Evolutionary conservation across 2,113 vertebrate species (phyloP), one percentile per base, ranked within the genome.

Genomic region (Clarias batrachus): DNA sequence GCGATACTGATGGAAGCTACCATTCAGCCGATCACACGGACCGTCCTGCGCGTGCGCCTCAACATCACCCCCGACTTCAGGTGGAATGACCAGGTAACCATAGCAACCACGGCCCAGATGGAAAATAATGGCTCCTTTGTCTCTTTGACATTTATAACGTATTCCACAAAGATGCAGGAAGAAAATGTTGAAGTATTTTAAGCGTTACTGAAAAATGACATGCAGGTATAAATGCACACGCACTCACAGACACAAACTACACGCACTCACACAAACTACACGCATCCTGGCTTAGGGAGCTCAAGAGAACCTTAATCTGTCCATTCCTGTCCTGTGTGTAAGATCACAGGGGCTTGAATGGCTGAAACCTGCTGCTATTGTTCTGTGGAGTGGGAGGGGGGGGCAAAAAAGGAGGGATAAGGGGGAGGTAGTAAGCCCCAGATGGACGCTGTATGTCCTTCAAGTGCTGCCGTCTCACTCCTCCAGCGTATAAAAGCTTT

Each of bases 1-100:
- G 96, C 97, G 8, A 94, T 99, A 89, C 85, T 92, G 14, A 96
- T 99, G 97, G 98, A 99, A 92, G 97, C 97, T 57, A 95, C 91
- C 0, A 96, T 99, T 91, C 98, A 99, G 89, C 98, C 98, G 90
- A 99, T 99, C 94, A 99, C 98, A 17, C 95, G 98, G 89, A 99
- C 98, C 0, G 98, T 99, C 60, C 94, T 99, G 19, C 95, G 97
- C 1, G 97, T 99, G 3, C 96, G 96, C 3, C 96, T 99, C 56
- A 91, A 62, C 80, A 90, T 99, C 88, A 92, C 92, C 82, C 96
- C 97, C 0, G 98, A 99, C 93, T 99, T 99, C 91, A 96, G 93
- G 2, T 99, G 98, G 98, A 96, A 93, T 0, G 98, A 99, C 93
- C 98, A 98, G 97, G 98, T 99, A 95, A 91, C 83, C 81, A 85